A percentile compares a stretch with the other conserved stretches of the same genome.
Evolutionary conservation across 1,140 invertebrate genomes (phyloP).

Genomic region (Paramacrobiotus metropolitanus): DNA sequence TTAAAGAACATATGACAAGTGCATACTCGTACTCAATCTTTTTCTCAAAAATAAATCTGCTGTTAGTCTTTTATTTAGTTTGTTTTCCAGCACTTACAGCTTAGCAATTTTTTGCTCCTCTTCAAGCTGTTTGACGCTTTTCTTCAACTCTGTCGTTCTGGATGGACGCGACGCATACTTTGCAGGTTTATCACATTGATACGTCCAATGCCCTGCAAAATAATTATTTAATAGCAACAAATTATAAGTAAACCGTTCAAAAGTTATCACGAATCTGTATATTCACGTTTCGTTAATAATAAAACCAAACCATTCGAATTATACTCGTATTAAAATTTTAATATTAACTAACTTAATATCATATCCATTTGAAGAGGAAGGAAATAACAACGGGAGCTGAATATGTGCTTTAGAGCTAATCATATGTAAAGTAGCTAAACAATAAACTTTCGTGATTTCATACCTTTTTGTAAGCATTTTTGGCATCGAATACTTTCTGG

Average conservation of each 20-base stretch:
- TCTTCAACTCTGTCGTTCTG: neutral
- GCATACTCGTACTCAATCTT: neutral
- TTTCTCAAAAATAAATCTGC: neutral
- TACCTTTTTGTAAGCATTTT: neutral
- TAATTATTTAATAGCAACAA: too few relatives aligned
- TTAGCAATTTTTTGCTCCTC: neutral
- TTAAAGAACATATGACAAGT: neutral
- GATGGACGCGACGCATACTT: neutral
- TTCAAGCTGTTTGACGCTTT: neutral
- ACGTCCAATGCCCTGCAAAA: neutral
- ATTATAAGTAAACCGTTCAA: too few relatives aligned
- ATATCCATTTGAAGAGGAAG: neutral
- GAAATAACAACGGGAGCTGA: neutral
- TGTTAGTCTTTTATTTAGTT: too few relatives aligned
- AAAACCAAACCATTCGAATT: too few relatives aligned
- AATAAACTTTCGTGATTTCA: too few relatives aligned
- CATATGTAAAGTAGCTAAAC: too few relatives aligned
- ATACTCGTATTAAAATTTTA: too few relatives aligned
- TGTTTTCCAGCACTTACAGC: too few relatives aligned
- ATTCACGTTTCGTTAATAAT: too few relatives aligned
- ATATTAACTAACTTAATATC: too few relatives aligned
- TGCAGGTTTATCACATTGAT: neutral
- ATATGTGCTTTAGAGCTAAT: too few relatives aligned
- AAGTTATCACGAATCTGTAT: too few relatives aligned
- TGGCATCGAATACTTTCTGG: neutral